Conservation (phyloP, 2,113 vertebrate species). For the Regulus satrapa region DNA sequence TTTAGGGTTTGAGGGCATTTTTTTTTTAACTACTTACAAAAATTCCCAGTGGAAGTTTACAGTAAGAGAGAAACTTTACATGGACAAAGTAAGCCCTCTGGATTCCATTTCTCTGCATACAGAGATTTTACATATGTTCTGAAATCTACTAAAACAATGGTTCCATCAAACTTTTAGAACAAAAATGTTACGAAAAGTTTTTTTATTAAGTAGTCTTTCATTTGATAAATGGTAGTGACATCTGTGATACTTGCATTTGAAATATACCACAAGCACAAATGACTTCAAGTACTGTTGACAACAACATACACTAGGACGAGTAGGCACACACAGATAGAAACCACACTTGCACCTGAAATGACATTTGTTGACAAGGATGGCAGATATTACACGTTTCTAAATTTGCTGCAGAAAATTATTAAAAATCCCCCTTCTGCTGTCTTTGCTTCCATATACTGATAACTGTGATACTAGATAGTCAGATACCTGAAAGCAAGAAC, state of each 20-base stretch:
- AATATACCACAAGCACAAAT: neutral
- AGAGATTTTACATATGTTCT: neutral
- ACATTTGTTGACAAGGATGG: neutral
- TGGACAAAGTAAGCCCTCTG: neutral
- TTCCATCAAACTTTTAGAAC: neutral
- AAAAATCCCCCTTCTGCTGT: rapidly evolving
- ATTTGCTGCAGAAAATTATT: neutral
- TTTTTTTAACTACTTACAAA: neutral
- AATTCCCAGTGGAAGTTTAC: neutral
- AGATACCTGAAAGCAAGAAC: neutral
- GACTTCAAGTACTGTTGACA: neutral
- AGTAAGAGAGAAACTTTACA: neutral
- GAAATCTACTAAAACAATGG: neutral
- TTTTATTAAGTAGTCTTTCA: neutral
- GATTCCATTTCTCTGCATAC: neutral
- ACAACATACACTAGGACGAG: neutral
- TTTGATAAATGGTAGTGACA: neutral
- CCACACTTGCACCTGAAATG: neutral
- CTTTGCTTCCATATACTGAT: neutral
- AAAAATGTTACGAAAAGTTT: neutral
- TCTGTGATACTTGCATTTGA: neutral
- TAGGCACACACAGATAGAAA: neutral
- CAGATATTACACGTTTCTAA: neutral
- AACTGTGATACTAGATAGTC: neutral
- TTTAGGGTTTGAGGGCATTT: rapidly evolving